Evolutionary conservation across 2,888 invertebrate genomes (phyloP), one percentile per base, ranked within the genome.

Genomic region (Agrochola macilenta): DNA sequence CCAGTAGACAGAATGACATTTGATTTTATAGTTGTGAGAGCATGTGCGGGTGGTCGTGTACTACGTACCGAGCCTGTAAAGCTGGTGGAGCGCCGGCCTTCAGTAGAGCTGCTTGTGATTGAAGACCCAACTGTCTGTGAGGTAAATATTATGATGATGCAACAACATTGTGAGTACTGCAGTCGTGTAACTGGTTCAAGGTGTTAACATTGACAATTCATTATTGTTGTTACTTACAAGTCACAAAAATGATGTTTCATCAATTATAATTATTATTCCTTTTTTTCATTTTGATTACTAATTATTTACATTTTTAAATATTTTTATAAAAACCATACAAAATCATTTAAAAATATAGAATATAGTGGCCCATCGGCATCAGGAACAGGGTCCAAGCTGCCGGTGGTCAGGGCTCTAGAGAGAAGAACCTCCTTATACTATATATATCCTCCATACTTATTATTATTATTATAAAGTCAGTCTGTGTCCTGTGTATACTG

Each of bases 1-100:
- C 99, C 99, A 0, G 98, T 99, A 58, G 99, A 99, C 94, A 97
- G 99, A 61, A 97, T 98, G 87, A 97, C 97, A 58, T 99, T 99
- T 93, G 97, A 97, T 78, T 95, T 97, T 64, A 98, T 99, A 81
- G 95, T 98, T 74, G 98, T 99, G 57, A 97, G 98, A 81, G 97
- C 97, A 65, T 97, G 97, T 90, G 95, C 97, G 0, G 97, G 97
- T 54, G 98, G 98, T 3, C 96, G 97, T 17, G 95, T 98, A 70
- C 92, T 98, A 39, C 97, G 97, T 79, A 97, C 97, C 82, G 97
- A 98, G 78, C 97, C 97, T 23, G 97, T 98, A n/a, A 97, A 97
- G 86, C 93, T 95, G 23, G 81, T 90, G 11, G 97, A 97, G 52
- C 97, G 97, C 69, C 94, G 97, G n/a, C 96, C 97, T 0, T 93